Evolutionary conservation across 2,797 vertebrate genomes (phyloP).

Genomic region (Hippopotamyrus pictus): DNA sequence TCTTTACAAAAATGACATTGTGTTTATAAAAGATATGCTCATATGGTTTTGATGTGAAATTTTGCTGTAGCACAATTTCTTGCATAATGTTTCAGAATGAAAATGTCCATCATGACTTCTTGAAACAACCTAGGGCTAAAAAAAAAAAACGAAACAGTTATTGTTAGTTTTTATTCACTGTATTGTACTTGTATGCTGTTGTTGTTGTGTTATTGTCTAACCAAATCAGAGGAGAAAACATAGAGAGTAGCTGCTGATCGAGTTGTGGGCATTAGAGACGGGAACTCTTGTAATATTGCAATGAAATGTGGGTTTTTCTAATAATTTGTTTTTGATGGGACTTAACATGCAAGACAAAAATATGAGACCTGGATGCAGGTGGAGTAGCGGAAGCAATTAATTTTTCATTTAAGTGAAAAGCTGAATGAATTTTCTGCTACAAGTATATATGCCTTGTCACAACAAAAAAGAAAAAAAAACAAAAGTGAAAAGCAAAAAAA

Average conservation of each 20-base stretch:
- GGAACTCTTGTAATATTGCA: conserved; percentile 33
- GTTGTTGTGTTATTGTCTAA: conserved; percentile 52
- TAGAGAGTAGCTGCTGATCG: conserved; percentile 31
- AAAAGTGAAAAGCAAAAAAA: conserved; percentile 21
- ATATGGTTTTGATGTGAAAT: conserved; percentile 54
- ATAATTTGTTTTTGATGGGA: conserved; percentile 14
- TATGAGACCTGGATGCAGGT: conserved; percentile 23
- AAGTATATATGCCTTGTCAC: conserved; percentile 25
- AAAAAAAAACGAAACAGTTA: conserved; percentile 36
- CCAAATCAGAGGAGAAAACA: conserved; percentile 38
- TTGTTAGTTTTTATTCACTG: conserved; percentile 51
- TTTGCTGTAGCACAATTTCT: conserved; percentile 63
- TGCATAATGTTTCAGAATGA: conserved; percentile 51
- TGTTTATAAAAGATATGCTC: conserved; percentile 39
- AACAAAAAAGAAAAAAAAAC: conserved; percentile 29
- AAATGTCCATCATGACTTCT: conserved; percentile 43
- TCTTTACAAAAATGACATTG: conserved; percentile 33
- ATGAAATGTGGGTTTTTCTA: conserved; percentile 16
- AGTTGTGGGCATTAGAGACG: conserved; percentile 34
- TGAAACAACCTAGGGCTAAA: conserved; percentile 52
- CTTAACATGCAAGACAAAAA: conserved; percentile 29
- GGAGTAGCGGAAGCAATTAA: conserved; percentile 12
- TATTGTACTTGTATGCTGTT: conserved; percentile 59
- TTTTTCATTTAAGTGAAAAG: conserved; percentile 28
- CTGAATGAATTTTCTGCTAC: conserved; percentile 18